These are phyloP conservation scores for Apogon talboti DNA, from an alignment of 2,797 vertebrate genomes.

Conservation along the genomic window DNA sequence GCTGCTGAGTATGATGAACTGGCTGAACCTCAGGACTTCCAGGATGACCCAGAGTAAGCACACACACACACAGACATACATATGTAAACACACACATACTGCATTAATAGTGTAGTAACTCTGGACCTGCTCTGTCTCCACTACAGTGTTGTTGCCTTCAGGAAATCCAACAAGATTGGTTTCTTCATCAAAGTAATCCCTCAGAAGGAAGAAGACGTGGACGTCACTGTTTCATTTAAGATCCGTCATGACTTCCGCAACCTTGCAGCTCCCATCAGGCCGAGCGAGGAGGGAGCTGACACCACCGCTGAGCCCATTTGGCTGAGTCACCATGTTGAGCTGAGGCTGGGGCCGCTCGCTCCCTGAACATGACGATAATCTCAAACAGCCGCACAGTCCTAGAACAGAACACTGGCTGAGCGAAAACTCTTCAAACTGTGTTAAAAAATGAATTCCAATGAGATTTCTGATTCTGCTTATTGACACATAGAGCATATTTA, in stretches of 20 bases:
- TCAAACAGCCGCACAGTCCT: constrained; percentile 29
- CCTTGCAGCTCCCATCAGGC: constrained; percentile 90
- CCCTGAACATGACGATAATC: constrained; percentile 74
- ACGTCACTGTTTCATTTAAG: constrained; percentile 94
- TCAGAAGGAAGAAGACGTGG: constrained; percentile 87
- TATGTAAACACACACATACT: neutral
- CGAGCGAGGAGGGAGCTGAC: constrained; percentile 88
- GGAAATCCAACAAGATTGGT: constrained; percentile 98
- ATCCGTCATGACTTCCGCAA: constrained; percentile 98
- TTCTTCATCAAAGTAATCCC: constrained; percentile 98
- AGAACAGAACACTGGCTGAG: constrained; percentile 27
- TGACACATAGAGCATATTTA: constrained; percentile 1
- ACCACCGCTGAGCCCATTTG: constrained; percentile 88
- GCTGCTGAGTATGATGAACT: constrained; percentile 98
- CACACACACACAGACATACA: neutral
- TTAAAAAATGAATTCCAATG: constrained; percentile 32
- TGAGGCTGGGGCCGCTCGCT: constrained; percentile 92
- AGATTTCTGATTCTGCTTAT: constrained; percentile 65
- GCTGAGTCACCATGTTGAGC: constrained; percentile 96
- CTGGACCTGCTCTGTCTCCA: constrained; percentile 31
- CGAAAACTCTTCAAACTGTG: constrained; percentile 21
- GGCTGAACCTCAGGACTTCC: constrained; percentile 97
- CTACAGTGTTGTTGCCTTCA: constrained; percentile 92
- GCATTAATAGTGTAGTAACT: neutral
- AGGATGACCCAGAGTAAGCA: constrained; percentile 97